phyloP scores from a whole-genome alignment of 2,113 vertebrate species.

The Corythornis cristatus region DNA sequence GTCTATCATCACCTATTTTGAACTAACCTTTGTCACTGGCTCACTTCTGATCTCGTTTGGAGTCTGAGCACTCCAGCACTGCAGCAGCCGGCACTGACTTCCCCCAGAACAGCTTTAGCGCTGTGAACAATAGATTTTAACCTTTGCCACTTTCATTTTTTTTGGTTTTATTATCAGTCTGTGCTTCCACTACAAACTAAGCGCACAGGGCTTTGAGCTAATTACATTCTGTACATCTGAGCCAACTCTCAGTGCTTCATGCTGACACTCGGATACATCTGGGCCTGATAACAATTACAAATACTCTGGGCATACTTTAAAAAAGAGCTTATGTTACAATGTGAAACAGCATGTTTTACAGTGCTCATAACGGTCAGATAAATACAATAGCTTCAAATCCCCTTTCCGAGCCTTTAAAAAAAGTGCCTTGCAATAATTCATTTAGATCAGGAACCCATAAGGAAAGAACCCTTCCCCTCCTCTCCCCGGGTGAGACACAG shows the following conservation, averaged over 20 bases:
- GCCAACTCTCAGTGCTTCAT: slow-evolving; percentile 73
- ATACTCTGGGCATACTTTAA: slow-evolving; percentile 77
- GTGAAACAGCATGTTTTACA: slow-evolving; percentile 78
- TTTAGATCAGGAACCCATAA: slow-evolving; percentile 62
- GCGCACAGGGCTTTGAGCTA: slow-evolving; percentile 71
- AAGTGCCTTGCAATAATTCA: slow-evolving; percentile 60
- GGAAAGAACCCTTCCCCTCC: slow-evolving; percentile 52
- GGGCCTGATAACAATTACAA: slow-evolving; percentile 82
- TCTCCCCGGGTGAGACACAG: background rate
- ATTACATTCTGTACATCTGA: slow-evolving; percentile 75
- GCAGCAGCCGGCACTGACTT: slow-evolving; percentile 6
- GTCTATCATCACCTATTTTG: slow-evolving; percentile 47
- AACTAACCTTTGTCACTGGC: slow-evolving; percentile 50
- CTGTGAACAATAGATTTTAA: slow-evolving; percentile 71
- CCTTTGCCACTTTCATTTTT: slow-evolving; percentile 75
- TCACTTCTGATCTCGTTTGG: slow-evolving; percentile 53
- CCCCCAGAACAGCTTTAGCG: slow-evolving; percentile 55
- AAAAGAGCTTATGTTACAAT: slow-evolving; percentile 77
- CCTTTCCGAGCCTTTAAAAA: slow-evolving; percentile 22
- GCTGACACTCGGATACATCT: slow-evolving; percentile 79
- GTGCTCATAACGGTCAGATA: slow-evolving; percentile 72
- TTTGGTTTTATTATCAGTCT: slow-evolving; percentile 76
- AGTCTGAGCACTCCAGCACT: slow-evolving; percentile 23
- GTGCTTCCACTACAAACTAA: slow-evolving; percentile 67
- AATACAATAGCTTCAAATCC: slow-evolving; percentile 71